Base-by-base conservation (phyloP, 2,797 vertebrate species). In the Lacerta viridis region DNA sequence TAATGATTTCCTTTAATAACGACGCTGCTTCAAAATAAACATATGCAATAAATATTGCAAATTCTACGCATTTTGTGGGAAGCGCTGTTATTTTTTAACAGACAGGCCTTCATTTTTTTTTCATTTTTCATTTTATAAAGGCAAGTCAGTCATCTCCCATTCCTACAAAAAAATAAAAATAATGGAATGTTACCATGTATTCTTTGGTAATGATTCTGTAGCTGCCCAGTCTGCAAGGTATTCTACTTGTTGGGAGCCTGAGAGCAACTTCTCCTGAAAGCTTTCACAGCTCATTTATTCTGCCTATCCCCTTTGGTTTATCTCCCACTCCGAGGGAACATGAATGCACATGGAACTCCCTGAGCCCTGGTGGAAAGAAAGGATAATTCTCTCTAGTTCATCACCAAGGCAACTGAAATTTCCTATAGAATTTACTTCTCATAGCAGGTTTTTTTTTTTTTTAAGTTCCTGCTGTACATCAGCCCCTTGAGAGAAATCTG, bases 401-500 rank as follows among this genome's bases (percentile, higher is more conserved):
- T 95, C 93, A 93, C 94, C 91, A 94, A 93, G 94, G 94, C 90
- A 95, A 96, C 93, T 1, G 27, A 50, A 25, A 50, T 88, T 94
- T 89, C 83, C 92, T 87, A 86, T 79, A 66, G 36, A 71, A 79
- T 79, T 69, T 39, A 74, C 66, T 85, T 85, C 83, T 43, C 25
- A 4, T 23, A 78, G 76, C 77, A 69, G 66, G 15, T 13, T 55
- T 43, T 43, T 11, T 20, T 83, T 78, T 11, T 27, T 83, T 79
- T 15, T 27, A 39, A 15, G 33, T n/a, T 33, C 36, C 50, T 75
- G 9, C 27, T 75, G 79, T 61, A 74, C 50, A 23, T 41, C 61
- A 15, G 4, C 29, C 64, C 20, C 36, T 25, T 41, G 11, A 55
- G 39, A 74, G 27, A 80, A 64, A 87, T 41, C 17, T 61, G 55